Conservation (phyloP, 2,888 invertebrate species). For the Tenthredo distinguenda region DNA sequence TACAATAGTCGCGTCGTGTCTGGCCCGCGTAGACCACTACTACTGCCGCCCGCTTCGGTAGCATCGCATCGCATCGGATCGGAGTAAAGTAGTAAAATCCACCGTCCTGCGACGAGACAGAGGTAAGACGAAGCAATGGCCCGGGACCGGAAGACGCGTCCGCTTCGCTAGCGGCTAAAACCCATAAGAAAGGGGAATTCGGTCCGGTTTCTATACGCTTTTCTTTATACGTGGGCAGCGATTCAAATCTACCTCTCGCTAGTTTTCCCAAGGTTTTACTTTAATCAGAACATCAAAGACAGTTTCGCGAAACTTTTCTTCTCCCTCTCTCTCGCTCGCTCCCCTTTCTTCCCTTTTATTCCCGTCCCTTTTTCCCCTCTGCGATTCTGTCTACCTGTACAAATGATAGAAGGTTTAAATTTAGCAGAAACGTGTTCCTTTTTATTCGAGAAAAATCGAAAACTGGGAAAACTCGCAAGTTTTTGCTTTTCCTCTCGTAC, state of each 20-base stretch:
- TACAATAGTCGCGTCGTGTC: background rate
- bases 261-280: conserved; percentile 30
- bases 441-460: background rate
- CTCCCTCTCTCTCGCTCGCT: background rate
- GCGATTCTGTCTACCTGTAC: background rate
- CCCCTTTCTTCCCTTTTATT: background rate
- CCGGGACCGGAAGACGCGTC: background rate
- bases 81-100: background rate
- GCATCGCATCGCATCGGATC: background rate
- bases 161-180: background rate
- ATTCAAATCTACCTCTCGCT: conserved; percentile 10
- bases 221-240: conserved; percentile 1
- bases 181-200: conserved; percentile 14
- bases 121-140: background rate
- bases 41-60: background rate
- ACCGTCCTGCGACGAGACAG: background rate
- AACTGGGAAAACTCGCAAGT: background rate
- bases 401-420: background rate
- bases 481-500: background rate
- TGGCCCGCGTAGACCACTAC: background rate
- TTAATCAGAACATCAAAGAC: conserved; percentile 43
- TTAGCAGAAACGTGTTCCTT: background rate
- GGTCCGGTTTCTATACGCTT: background rate
- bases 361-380: background rate
- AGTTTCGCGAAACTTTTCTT: no score